A percentile compares a stretch with the other conserved stretches of the same genome.
Conservation (phyloP, 2,797 vertebrate genomes). For the Lindbergichthys nudifrons region DNA sequence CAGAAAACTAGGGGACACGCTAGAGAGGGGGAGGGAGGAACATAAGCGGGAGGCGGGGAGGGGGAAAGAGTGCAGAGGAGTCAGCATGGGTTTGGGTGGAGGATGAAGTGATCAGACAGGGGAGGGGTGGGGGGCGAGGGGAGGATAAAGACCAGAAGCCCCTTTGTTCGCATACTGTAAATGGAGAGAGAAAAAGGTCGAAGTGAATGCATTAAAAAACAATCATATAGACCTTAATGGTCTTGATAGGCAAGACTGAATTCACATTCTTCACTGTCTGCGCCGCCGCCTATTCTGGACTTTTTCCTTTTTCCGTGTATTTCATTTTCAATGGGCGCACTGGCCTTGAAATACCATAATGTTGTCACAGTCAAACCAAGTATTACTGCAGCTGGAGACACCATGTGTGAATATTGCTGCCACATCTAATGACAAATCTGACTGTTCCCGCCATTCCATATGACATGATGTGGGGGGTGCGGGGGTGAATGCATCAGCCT, state of each 20-base stretch:
- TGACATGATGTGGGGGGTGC: slow-evolving; percentile 83
- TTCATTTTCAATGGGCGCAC: slow-evolving; percentile 67
- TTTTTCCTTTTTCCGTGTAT: slow-evolving; percentile 44
- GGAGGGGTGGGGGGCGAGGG: slow-evolving; percentile 60
- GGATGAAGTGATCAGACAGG: slow-evolving; percentile 82
- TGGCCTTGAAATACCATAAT: slow-evolving; percentile 80
- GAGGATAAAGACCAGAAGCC: slow-evolving; percentile 76
- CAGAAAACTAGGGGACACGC: slow-evolving; percentile 83
- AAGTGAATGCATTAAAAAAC: slow-evolving; percentile 77
- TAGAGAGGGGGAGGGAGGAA: slow-evolving; percentile 74
- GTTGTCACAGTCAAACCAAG: slow-evolving; percentile 79
- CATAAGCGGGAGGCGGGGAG: slow-evolving; percentile 73
- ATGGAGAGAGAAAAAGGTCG: slow-evolving; percentile 54
- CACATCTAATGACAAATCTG: slow-evolving; percentile 85
- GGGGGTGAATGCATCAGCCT: slow-evolving; percentile 82
- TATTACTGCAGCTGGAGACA: slow-evolving; percentile 71
- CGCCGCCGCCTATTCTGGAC: slow-evolving; percentile 42
- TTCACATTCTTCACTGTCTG: slow-evolving; percentile 74
- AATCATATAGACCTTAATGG: slow-evolving; percentile 76
- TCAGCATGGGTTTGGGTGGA: slow-evolving; percentile 80
- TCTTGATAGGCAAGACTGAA: slow-evolving; percentile 77
- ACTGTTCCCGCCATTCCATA: slow-evolving; percentile 79
- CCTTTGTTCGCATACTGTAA: slow-evolving; percentile 76
- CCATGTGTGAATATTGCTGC: slow-evolving; percentile 82
- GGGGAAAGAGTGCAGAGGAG: slow-evolving; percentile 64